A percentile compares a stretch with the other conserved stretches of the same genome.
Evolutionary conservation across 2,888 invertebrate genomes (phyloP).

Genomic region (Ametastegia equiseti): DNA sequence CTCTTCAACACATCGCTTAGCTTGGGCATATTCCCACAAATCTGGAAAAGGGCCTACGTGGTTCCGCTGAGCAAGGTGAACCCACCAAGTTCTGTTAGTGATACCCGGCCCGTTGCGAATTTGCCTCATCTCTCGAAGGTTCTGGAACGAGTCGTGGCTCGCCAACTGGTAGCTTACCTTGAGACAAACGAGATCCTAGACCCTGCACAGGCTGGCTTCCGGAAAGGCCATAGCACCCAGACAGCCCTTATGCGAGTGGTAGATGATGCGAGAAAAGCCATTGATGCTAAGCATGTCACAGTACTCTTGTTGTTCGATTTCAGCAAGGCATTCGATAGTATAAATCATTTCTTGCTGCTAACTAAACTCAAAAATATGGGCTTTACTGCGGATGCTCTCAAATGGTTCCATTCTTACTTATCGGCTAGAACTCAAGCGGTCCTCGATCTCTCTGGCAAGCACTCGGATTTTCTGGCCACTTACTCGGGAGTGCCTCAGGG

Average conservation of each 20-base stretch:
- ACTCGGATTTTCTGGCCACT: not conserved
- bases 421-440: not conserved
- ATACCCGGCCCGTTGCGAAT: not conserved
- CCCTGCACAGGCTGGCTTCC: not conserved
- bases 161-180: not conserved
- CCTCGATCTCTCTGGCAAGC: no score
- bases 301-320: not conserved
- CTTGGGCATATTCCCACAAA: no score
- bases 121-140: not conserved
- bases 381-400: not conserved
- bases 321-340: not conserved
- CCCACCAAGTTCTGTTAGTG: no score
- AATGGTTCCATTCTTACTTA: not conserved
- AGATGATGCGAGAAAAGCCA: not conserved
- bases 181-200: not conserved
- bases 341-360: not conserved
- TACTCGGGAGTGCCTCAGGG: not conserved
- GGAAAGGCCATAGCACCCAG: not conserved
- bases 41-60: not conserved
- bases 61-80: not conserved
- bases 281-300: not conserved
- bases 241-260: not conserved
- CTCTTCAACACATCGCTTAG: no score
- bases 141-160: not conserved
- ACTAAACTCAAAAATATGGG: not conserved